Conservation (phyloP, 2,888 invertebrate species). For the Thymelicus sylvestris region DNA sequence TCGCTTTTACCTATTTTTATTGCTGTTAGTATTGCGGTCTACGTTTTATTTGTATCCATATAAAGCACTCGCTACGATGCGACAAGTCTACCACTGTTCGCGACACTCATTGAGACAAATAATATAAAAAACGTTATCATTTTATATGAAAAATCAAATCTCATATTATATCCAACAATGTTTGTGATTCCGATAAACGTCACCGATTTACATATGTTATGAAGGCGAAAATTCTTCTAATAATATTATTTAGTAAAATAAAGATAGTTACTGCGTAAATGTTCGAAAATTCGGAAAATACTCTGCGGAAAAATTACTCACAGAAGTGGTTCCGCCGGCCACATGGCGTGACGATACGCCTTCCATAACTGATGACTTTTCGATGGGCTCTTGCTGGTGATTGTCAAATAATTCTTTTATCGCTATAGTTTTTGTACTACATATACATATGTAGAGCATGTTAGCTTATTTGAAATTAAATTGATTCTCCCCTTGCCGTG, state of each 20-base stretch:
- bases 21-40: slow-evolving; percentile 63
- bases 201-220: too few species aligned
- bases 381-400: slow-evolving; percentile 71
- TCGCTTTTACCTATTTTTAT: slow-evolving; percentile 67
- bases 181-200: too few species aligned
- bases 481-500: too few species aligned
- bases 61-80: slow-evolving; percentile 13
- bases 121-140: background rate
- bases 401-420: slow-evolving; percentile 27
- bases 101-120: background rate
- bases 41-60: slow-evolving; percentile 40
- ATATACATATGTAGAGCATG: background rate
- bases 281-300: slow-evolving; percentile 75
- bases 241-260: slow-evolving; percentile 62
- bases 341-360: slow-evolving; percentile 80
- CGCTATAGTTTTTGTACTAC: slow-evolving; percentile 6
- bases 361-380: slow-evolving; percentile 84
- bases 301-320: slow-evolving; percentile 76
- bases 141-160: too few species aligned
- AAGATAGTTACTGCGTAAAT: slow-evolving; percentile 59
- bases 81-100: background rate
- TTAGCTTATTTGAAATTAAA: too few species aligned
- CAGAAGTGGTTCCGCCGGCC: slow-evolving; percentile 60
- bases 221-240: slow-evolving; percentile 52
- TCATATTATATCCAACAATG: too few species aligned